Evolutionary conservation across 2,113 vertebrate species (phyloP).

Genomic region (Tonatia bakeri): DNA sequence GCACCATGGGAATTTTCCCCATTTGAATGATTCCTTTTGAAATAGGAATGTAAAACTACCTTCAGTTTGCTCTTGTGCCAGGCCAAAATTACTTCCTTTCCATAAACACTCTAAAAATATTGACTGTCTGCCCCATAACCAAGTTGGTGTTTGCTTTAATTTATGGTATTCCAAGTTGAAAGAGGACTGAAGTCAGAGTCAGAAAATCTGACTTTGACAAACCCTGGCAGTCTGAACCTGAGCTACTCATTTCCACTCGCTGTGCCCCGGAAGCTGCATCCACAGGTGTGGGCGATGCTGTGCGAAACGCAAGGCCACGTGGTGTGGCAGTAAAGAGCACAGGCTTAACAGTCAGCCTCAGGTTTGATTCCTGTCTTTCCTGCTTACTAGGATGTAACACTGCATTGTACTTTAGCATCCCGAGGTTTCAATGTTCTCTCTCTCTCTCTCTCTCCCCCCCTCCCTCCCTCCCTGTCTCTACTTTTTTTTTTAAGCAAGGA

Average conservation of each 20-base stretch:
- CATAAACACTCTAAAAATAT: constrained; percentile 78
- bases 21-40: constrained; percentile 60
- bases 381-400: neutral
- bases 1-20: constrained; percentile 61
- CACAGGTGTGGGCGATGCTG: neutral
- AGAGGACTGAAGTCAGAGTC: constrained; percentile 51
- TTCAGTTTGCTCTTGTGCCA: constrained; percentile 70
- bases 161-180: constrained; percentile 69
- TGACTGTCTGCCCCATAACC: constrained; percentile 75
- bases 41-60: constrained; percentile 72
- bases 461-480: too few relatives aligned
- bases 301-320: neutral
- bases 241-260: neutral
- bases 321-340: neutral
- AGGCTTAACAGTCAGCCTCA: neutral
- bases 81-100: constrained; percentile 77
- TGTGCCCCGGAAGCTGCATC: neutral
- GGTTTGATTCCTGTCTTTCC: neutral
- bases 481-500: constrained; percentile 17
- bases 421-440: neutral
- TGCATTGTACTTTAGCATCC: neutral
- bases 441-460: too few relatives aligned
- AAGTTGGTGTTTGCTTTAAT: constrained; percentile 74
- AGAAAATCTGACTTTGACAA: constrained; percentile 73
- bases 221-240: constrained; percentile 33